Evolutionary conservation across 2,888 invertebrate genomes (phyloP).

Genomic region (Lycocerus yunnanus): DNA sequence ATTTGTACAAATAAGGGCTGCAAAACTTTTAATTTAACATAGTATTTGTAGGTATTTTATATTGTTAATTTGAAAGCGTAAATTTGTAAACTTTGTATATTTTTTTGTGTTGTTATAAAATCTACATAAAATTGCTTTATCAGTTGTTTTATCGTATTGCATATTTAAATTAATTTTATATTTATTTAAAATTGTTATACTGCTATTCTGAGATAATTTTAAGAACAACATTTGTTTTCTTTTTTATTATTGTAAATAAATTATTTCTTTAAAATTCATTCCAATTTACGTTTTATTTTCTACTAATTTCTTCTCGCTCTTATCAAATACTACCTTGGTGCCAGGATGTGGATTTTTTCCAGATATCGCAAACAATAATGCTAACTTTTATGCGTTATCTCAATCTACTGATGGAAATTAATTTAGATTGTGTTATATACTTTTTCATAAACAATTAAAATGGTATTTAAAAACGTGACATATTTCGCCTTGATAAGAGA

Average conservation of each 20-base stretch:
- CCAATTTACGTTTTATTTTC: not conserved
- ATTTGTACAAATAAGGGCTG: conserved; percentile 28
- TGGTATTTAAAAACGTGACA: too few relatives aligned
- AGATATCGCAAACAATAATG: too few relatives aligned
- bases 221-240: conserved; percentile 21
- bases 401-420: too few relatives aligned
- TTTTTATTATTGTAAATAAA: conserved; percentile 31
- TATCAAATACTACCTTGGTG: not conserved
- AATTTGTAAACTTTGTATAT: conserved; percentile 26
- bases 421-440: too few relatives aligned
- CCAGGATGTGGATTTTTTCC: too few relatives aligned
- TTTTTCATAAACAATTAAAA: too few relatives aligned
- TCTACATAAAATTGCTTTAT: conserved; percentile 18
- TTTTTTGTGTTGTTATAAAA: conserved; percentile 22
- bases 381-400: too few relatives aligned
- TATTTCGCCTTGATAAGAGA: too few relatives aligned
- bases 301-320: not conserved
- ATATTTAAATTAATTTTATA: conserved; percentile 22
- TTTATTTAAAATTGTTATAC: conserved; percentile 28
- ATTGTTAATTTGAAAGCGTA: conserved; percentile 16
- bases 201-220: conserved; percentile 20
- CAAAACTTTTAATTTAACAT: conserved; percentile 13
- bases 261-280: conserved; percentile 25
- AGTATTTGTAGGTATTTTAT: conserved; percentile 18
- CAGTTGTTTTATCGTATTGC: conserved; percentile 19